These are phyloP conservation scores for Lissocephala sabroskyi DNA, from an alignment of 2,888 invertebrate species.

Conservation along the genomic window DNA sequence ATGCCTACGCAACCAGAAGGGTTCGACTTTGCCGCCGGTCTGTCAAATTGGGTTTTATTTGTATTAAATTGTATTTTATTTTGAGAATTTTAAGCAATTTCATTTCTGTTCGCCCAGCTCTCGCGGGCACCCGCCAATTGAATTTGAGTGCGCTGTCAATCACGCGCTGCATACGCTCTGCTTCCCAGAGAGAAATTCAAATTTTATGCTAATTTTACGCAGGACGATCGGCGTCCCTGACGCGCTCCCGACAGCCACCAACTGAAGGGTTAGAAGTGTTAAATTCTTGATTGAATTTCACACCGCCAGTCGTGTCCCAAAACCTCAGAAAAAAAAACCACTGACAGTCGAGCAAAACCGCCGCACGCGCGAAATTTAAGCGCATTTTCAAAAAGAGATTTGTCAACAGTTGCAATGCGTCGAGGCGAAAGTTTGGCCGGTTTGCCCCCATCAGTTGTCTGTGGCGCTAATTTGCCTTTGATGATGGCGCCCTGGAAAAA, in stretches of 20 bases:
- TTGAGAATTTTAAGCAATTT: too few relatives aligned
- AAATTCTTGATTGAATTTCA: conserved; percentile 59
- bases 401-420: conserved; percentile 60
- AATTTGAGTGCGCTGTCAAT: conserved; percentile 64
- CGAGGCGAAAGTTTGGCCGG: conserved; percentile 5
- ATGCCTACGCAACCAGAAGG: background rate
- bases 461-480: conserved; percentile 57
- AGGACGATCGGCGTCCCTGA: conserved; percentile 38
- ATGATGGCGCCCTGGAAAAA: conserved; percentile 47
- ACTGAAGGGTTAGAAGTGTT: conserved; percentile 63
- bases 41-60: conserved; percentile 55
- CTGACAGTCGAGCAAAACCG: conserved; percentile 15
- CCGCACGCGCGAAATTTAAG: conserved; percentile 61
- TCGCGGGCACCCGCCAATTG: conserved; percentile 38
- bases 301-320: background rate
- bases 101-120: conserved; percentile 23
- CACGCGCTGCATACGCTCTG: conserved; percentile 62
- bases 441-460: conserved; percentile 24
- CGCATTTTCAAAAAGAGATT: conserved; percentile 62
- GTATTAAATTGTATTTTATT: conserved; percentile 63
- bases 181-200: conserved; percentile 61
- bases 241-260: conserved; percentile 12
- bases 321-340: conserved; percentile 6
- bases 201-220: conserved; percentile 62
- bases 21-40: too few relatives aligned